phyloP scores from a whole-genome alignment of 2,888 invertebrate genomes.

The Agriotes lineatus region DNA sequence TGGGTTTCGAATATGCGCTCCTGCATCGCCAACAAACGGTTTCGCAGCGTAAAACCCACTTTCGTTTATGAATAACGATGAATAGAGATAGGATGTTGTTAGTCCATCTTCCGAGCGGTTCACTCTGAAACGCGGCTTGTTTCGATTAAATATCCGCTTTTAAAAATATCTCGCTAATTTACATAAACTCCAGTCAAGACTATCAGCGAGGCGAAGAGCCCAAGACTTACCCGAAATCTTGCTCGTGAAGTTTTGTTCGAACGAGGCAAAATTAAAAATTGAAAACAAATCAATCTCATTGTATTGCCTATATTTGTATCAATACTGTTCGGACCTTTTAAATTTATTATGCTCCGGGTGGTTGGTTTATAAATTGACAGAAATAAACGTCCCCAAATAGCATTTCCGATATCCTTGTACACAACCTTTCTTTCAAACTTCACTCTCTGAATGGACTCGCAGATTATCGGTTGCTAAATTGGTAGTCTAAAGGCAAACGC shows the following conservation, averaged over 20 bases:
- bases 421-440: too few relatives aligned
- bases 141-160: too few relatives aligned
- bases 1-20: constrained; percentile 26
- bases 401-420: too few relatives aligned
- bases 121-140: neutral
- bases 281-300: constrained; percentile 1
- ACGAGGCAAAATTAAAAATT: constrained; percentile 2
- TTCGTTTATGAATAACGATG: constrained; percentile 13
- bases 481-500: too few relatives aligned
- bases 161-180: too few relatives aligned
- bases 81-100: neutral
- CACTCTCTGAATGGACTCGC: too few relatives aligned
- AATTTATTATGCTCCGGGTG: constrained; percentile 10
- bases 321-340: constrained; percentile 13
- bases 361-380: constrained; percentile 18
- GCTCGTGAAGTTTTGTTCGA: neutral
- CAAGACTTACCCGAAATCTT: neutral
- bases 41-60: constrained; percentile 13
- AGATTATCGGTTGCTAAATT: too few relatives aligned
- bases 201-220: neutral
- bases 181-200: too few relatives aligned
- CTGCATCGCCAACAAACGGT: constrained; percentile 20
- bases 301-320: constrained; percentile 9
- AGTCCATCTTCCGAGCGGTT: neutral
- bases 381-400: constrained; percentile 14